phyloP scores from a whole-genome alignment of 2,888 invertebrate species.

The Ischnura elegans region DNA sequence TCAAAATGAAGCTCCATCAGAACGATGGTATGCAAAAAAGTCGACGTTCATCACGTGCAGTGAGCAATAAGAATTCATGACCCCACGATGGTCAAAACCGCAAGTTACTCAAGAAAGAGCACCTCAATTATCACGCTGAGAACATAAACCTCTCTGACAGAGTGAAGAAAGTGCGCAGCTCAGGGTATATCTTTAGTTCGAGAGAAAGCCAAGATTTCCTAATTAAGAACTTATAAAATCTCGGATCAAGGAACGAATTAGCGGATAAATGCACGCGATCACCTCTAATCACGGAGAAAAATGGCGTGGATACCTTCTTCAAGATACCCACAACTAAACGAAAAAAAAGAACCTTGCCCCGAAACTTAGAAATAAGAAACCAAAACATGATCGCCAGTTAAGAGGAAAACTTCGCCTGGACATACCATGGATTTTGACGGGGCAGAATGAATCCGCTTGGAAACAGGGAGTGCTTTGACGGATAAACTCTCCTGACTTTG shows the following conservation, averaged over 20 bases:
- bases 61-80: no score
- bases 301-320: background rate
- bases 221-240: background rate
- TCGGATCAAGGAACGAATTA: background rate
- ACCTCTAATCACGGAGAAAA: background rate
- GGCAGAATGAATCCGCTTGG: background rate
- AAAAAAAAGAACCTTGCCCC: background rate
- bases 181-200: background rate
- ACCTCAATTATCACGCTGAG: no score
- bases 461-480: background rate
- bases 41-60: no score
- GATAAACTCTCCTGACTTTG: background rate
- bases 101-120: no score
- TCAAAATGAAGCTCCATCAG: no score
- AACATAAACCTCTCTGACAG: no score
- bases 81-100: no score
- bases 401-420: background rate
- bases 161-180: no score
- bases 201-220: background rate
- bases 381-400: background rate
- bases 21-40: no score
- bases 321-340: background rate
- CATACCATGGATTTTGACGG: background rate
- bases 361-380: constrained; percentile 8
- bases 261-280: background rate